Evolutionary conservation across 1,140 invertebrate species (phyloP), one percentile per base, ranked within the genome.

Genomic region (Cardiocondyla obscurior): DNA sequence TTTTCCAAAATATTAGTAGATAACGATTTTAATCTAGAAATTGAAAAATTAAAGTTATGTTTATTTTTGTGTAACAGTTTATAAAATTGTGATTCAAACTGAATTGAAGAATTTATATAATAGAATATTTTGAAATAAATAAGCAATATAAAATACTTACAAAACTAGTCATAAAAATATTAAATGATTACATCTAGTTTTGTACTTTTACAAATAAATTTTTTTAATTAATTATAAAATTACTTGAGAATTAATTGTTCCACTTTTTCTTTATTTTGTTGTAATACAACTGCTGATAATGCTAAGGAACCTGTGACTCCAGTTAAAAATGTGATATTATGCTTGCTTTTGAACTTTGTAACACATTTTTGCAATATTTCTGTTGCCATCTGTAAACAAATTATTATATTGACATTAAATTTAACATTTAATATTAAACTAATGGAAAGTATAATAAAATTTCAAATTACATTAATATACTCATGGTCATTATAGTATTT

Each of bases 271-370:
- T 89, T 90, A 73, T 92, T 90, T 10, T 93, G 93, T 87, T 96
- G 92, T 86, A 96, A 94, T 51, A 97, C 93, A 1, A 97, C 95
- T 81, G 96, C 95, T 72, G 94, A 95, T 22, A 98, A 90, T 16
- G 97, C 95, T 42, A 98, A 90, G 22, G 96, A 96, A 33, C 97
- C 97, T 51, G 96, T 95, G 94, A 96, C 96, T 69, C 97, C 97
- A 94, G 96, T 97, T 19, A 98, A 90, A 91, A 98, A 98, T 62
- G 96, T 96, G 16, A 96, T 93, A 81, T 95, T 91, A 58, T 88
- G 89, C 60, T 89, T 93, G 10, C 92, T 90, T 88, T 94, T 95
- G 22, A 95, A 91, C 53, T 93, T 88, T 6, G 90, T 84, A n/a
- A 95, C 39, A 77, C 92, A 89, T 70, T 85, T 90, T 84, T 94